Conservation (phyloP, 2,113 vertebrate species). For the Anoura caudifer region DNA sequence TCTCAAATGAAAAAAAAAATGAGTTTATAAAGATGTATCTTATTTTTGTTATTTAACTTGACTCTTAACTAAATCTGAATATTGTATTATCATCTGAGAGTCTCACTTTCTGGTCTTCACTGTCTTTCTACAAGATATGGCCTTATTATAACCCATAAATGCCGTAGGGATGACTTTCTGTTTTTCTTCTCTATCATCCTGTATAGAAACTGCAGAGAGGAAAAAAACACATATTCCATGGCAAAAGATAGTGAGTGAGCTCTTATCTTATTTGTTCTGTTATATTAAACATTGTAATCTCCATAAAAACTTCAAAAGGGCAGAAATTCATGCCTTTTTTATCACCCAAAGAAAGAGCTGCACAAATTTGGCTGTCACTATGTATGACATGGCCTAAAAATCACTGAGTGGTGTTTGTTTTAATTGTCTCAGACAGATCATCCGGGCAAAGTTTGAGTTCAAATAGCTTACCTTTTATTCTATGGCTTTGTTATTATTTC, state of each 20-base stretch:
- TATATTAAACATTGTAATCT: background rate
- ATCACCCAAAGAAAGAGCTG: conserved; percentile 31
- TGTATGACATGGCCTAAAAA: conserved; percentile 52
- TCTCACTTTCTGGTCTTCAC: background rate
- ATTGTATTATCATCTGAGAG: background rate
- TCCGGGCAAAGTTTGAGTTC: background rate
- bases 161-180: background rate
- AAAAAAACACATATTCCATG: background rate
- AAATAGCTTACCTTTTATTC: background rate
- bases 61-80: background rate
- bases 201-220: background rate
- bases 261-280: background rate
- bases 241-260: background rate
- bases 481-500: background rate
- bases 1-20: background rate
- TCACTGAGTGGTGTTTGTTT: conserved; percentile 36
- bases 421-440: conserved; percentile 39
- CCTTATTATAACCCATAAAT: background rate
- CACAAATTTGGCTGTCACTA: conserved; percentile 43
- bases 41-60: conserved; percentile 23
- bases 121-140: background rate
- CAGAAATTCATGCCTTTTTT: conserved; percentile 29
- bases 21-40: background rate
- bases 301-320: conserved; percentile 34
- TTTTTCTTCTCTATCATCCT: background rate